A percentile compares a stretch with the other conserved stretches of the same genome.
These are phyloP conservation scores for Dermochelys coriacea DNA, from an alignment of 2,797 vertebrate species.

Conservation along the genomic window DNA sequence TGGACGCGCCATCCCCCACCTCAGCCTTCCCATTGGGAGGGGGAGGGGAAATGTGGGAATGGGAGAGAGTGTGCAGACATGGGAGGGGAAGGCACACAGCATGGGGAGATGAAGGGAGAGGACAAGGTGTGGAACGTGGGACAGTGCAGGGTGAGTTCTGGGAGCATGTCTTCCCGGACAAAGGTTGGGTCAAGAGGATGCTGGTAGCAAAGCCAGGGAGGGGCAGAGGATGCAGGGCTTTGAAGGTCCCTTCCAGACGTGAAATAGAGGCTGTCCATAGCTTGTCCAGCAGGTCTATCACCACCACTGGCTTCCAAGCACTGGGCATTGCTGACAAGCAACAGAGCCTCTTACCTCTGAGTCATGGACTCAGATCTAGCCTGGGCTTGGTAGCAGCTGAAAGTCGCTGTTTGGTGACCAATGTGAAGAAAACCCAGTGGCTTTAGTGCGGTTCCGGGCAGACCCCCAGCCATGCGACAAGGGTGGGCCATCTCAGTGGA, in stretches of 20 bases:
- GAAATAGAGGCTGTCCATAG: not conserved
- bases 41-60: not conserved
- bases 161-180: too few species aligned
- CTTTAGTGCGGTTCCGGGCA: too few species aligned
- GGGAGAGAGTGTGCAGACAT: not conserved
- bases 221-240: not conserved
- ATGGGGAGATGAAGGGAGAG: not conserved
- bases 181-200: too few species aligned
- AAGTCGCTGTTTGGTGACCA: not conserved
- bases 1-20: rapidly evolving
- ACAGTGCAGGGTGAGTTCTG: not conserved
- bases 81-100: not conserved
- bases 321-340: too few species aligned
- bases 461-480: too few species aligned
- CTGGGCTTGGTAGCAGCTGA: too few species aligned
- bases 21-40: not conserved
- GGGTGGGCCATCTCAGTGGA: too few species aligned
- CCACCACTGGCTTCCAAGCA: too few species aligned
- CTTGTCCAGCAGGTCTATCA: too few species aligned
- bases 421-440: too few species aligned
- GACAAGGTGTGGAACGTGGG: not conserved
- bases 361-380: too few species aligned
- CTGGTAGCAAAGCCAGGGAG: not conserved
- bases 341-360: too few species aligned
- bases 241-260: not conserved